phyloP scores from a whole-genome alignment of 2,888 invertebrate genomes.

The Strigamia crassipes region DNA sequence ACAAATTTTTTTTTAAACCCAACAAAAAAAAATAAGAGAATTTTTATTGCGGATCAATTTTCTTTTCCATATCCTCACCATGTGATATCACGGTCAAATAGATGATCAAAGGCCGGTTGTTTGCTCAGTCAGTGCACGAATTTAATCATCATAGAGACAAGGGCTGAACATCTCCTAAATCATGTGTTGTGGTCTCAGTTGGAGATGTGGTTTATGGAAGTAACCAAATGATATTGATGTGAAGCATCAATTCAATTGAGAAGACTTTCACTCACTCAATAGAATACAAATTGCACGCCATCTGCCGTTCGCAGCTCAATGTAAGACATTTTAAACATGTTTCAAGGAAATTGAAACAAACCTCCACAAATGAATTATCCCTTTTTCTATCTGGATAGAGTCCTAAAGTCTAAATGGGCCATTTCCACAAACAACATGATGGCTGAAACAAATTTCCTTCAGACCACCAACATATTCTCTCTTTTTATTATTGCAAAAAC shows the following conservation, averaged over 20 bases:
- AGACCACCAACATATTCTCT: background rate
- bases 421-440: slow-evolving; percentile 5
- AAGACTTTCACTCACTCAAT: slow-evolving; percentile 38
- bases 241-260: slow-evolving; percentile 31
- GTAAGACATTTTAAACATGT: slow-evolving; percentile 32
- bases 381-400: background rate
- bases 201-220: slow-evolving; percentile 40
- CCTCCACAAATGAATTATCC: slow-evolving; percentile 2
- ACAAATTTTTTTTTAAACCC: background rate
- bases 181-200: slow-evolving; percentile 42
- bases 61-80: slow-evolving; percentile 34
- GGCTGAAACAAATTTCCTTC: background rate
- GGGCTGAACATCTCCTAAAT: slow-evolving; percentile 40
- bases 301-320: slow-evolving; percentile 20
- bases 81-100: slow-evolving; percentile 28
- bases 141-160: slow-evolving; percentile 42
- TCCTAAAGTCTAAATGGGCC: background rate
- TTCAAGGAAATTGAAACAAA: slow-evolving; percentile 18
- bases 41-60: slow-evolving; percentile 33
- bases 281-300: slow-evolving; percentile 37
- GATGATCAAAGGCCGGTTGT: slow-evolving; percentile 36
- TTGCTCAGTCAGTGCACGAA: slow-evolving; percentile 31
- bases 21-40: background rate
- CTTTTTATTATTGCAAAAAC: background rate
- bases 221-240: slow-evolving; percentile 40